Conservation (phyloP, 1,140 invertebrate genomes). For the Maniola jurtina region DNA sequence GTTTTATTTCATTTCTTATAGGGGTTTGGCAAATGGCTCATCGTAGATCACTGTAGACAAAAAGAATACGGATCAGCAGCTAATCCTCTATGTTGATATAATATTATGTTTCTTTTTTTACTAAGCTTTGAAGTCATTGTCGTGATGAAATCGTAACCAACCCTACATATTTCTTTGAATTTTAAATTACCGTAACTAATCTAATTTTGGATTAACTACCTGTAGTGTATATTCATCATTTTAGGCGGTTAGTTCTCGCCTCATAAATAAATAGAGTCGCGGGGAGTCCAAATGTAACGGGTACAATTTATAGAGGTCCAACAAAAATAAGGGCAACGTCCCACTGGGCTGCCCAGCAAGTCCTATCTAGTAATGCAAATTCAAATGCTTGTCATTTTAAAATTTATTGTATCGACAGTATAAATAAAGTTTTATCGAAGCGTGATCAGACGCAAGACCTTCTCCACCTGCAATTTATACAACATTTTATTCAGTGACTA, state of each 20-base stretch:
- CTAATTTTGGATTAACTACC: slow-evolving; percentile 54
- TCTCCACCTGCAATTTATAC: not conserved
- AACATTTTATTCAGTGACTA: not conserved
- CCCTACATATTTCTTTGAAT: slow-evolving; percentile 14
- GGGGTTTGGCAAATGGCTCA: not conserved
- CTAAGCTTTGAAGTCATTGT: not conserved
- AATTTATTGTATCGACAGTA: slow-evolving; percentile 18
- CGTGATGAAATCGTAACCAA: not conserved
- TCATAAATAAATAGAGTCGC: slow-evolving; percentile 63
- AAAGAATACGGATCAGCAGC: too few species aligned
- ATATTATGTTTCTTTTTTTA: too few species aligned
- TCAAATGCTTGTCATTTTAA: slow-evolving; percentile 12
- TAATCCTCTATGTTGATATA: too few species aligned
- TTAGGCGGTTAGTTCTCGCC: slow-evolving; percentile 43
- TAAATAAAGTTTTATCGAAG: slow-evolving; percentile 10
- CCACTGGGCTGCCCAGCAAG: slow-evolving; percentile 49
- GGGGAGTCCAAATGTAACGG: slow-evolving; percentile 51
- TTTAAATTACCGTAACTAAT: slow-evolving; percentile 44
- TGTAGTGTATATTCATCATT: slow-evolving; percentile 50
- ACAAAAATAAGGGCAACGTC: slow-evolving; percentile 59
- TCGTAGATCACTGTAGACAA: too few species aligned
- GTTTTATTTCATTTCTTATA: not conserved
- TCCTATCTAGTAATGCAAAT: slow-evolving; percentile 57
- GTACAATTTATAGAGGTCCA: slow-evolving; percentile 65
- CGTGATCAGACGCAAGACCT: not conserved